These are phyloP conservation scores for Ceratina calcarata DNA, from an alignment of 1,140 invertebrate genomes.

Conservation along the genomic window DNA sequence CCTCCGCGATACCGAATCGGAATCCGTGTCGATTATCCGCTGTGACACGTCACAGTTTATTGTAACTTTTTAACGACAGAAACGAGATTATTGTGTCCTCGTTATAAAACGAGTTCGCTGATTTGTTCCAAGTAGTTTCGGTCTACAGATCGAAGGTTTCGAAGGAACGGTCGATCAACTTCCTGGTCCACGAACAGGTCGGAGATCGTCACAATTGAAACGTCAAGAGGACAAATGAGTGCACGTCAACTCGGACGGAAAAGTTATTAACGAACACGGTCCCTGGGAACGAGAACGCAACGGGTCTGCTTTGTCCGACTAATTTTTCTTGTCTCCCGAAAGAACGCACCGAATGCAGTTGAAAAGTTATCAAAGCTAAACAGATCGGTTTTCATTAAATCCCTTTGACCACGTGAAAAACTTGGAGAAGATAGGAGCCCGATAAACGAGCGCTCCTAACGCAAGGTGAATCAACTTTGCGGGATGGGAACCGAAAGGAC, in stretches of 20 bases:
- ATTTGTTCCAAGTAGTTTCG: slow-evolving; percentile 42
- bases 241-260: slow-evolving; percentile 60
- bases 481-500: not conserved
- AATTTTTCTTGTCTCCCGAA: not conserved
- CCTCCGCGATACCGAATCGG: slow-evolving; percentile 29
- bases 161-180: slow-evolving; percentile 63
- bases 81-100: slow-evolving; percentile 61
- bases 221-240: slow-evolving; percentile 65
- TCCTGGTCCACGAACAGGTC: slow-evolving; percentile 49
- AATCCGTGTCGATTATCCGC: slow-evolving; percentile 6
- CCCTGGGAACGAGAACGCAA: slow-evolving; percentile 6
- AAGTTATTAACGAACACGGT: slow-evolving; percentile 54
- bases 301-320: slow-evolving; percentile 1
- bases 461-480: not conserved
- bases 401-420: too few relatives aligned
- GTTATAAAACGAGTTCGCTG: slow-evolving; percentile 75
- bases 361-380: too few relatives aligned
- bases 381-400: not conserved
- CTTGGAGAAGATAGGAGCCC: not conserved
- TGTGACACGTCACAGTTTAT: not conserved
- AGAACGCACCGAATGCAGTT: too few relatives aligned
- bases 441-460: not conserved
- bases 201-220: slow-evolving; percentile 67
- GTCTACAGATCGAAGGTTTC: slow-evolving; percentile 44
- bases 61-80: not conserved